Evolutionary conservation across 1,140 invertebrate species (phyloP).

Genomic region (Colletes gigas): DNA sequence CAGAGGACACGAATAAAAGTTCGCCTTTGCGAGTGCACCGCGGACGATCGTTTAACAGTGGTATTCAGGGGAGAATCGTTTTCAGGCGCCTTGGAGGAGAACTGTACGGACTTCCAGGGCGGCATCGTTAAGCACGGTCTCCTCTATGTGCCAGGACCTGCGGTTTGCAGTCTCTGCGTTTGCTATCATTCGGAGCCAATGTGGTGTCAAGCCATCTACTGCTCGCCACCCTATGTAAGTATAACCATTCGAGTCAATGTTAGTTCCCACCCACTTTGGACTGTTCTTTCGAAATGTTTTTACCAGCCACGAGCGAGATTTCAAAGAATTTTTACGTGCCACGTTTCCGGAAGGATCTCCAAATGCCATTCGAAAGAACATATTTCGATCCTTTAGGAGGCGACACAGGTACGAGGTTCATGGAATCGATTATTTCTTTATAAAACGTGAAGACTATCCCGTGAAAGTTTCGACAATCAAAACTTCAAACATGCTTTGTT

Average conservation of each 20-base stretch:
- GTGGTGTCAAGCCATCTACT: constrained; percentile 93
- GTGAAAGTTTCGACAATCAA: too few relatives aligned
- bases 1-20: background rate
- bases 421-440: too few relatives aligned
- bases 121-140: constrained; percentile 88
- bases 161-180: constrained; percentile 92
- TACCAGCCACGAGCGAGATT: background rate
- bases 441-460: too few relatives aligned
- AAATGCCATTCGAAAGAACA: background rate
- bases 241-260: background rate
- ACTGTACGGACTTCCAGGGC: constrained; percentile 91
- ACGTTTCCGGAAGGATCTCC: background rate
- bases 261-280: background rate
- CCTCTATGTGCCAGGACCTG: constrained; percentile 91
- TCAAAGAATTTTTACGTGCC: background rate
- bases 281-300: background rate
- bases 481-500: too few relatives aligned
- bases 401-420: too few relatives aligned
- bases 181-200: constrained; percentile 92
- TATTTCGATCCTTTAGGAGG: too few relatives aligned
- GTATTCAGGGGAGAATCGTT: constrained; percentile 51
- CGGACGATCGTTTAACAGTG: background rate
- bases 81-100: constrained; percentile 86
- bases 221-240: constrained; percentile 91
- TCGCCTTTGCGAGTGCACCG: background rate